Evolutionary conservation across 2,113 vertebrate genomes (phyloP).

Genomic region (Ptilorrhoa leucosticta): DNA sequence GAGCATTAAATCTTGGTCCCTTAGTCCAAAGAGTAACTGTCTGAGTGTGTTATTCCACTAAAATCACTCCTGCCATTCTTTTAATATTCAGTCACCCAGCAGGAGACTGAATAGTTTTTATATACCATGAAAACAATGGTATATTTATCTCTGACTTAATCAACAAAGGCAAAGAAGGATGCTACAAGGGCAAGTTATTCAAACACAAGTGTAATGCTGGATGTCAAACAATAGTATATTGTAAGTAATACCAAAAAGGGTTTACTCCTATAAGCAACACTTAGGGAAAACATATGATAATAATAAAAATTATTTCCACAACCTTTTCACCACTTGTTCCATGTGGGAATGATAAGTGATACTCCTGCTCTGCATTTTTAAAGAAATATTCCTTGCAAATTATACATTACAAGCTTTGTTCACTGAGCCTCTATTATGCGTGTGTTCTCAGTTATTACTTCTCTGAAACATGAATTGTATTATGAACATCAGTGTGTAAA

Average conservation of each 20-base stretch:
- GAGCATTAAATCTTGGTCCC: not conserved
- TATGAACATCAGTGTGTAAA: not conserved
- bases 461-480: slow-evolving; percentile 22
- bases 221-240: slow-evolving; percentile 69
- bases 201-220: slow-evolving; percentile 57
- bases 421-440: slow-evolving; percentile 25
- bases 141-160: slow-evolving; percentile 56
- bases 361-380: slow-evolving; percentile 57
- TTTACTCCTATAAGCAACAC: slow-evolving; percentile 63
- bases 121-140: slow-evolving; percentile 30
- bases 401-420: slow-evolving; percentile 53
- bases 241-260: slow-evolving; percentile 57
- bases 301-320: slow-evolving; percentile 72
- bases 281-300: slow-evolving; percentile 70
- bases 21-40: not conserved
- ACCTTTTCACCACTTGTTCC: slow-evolving; percentile 69
- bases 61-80: not conserved
- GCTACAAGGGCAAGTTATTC: slow-evolving; percentile 52
- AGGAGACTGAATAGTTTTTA: slow-evolving; percentile 20
- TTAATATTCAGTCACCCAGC: not conserved
- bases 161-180: slow-evolving; percentile 47
- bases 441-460: slow-evolving; percentile 21
- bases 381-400: slow-evolving; percentile 68
- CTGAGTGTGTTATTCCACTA: not conserved
- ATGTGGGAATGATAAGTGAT: slow-evolving; percentile 67